Evolutionary conservation across 2,797 vertebrate species (phyloP), one percentile per base, ranked within the genome.

Genomic region (Esox lucius): DNA sequence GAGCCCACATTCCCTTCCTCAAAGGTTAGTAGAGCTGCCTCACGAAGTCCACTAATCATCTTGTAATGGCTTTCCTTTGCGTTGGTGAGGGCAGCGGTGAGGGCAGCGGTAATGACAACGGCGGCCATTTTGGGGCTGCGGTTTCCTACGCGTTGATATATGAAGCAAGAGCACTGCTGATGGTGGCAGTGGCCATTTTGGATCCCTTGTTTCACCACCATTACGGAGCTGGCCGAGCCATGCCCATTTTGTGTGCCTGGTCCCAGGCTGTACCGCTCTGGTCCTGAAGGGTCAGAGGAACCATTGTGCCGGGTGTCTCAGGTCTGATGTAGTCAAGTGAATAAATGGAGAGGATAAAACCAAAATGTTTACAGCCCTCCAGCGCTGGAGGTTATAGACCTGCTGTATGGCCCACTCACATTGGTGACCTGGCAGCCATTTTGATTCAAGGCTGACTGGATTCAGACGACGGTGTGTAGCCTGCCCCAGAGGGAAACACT

Each of bases 1-100:
- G 85, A 71, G 84, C 82, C 77, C 80, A 61, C 84, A 81, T 82
- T 88, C 81, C 72, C 80, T 87, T 90, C 88, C 85, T 90, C 78
- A 92, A 88, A 93, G 91, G 91, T 92, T 91, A 91, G 91, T 90
- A 86, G 86, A 88, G 87, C 90, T 82, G 81, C 83, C 87, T 89
- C 80, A 78, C 90, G 89, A 86, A 76, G 81, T 83, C 72, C 85
- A 81, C 85, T 91, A 91, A 92, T 93, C 89, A 91, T 85, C 86
- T 87, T 84, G 84, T 92, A 89, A 88, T 92, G 78, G 77, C 81
- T 87, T 91, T 86, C 67, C 84, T 85, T 89, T 87, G 76, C 82
- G 72, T 88, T 85, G 72, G 86, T 75, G 56, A 84, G 88, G 89
- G 89, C 86, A 84, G 73, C 77, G 61, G 17, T 48, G n/a, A 51